Base-by-base conservation (phyloP, 2,797 vertebrate species). In the Enteromius unitaeniatus region DNA sequence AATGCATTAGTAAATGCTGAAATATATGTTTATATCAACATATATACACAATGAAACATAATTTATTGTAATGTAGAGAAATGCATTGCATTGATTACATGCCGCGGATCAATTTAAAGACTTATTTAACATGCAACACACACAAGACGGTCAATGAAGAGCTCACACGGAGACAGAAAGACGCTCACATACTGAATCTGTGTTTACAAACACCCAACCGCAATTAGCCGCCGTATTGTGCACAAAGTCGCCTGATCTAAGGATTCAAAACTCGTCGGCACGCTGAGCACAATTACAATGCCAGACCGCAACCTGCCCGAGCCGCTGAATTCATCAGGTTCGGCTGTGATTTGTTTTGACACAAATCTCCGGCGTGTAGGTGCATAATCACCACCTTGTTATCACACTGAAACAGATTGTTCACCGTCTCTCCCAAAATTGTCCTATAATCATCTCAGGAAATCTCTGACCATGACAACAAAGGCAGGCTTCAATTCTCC, bases 391-490 rank as follows among this genome's bases (percentile, higher is more conserved):
- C 45, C 40, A 40, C 17, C 78, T 80, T 74, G 28, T 80, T 85
- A 85, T 85, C 83, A 45, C 47, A 3, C 60, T 26, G 9, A 58
- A 79, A 85, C 78, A 85, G 55, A 84, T 34, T 77, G 81, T n/a
- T 77, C 81, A 0, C 17, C 42, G 58, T 23, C 58, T 64, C 64
- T 23, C 31, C 34, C 17, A 67, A 73, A 79, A 68, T 58, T 76
- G 73, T 78, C 74, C 82, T 83, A 23, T 77, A 78, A 83, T 83
- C 74, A 83, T 83, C 82, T 58, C 49, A 58, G 73, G 49, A 76
- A 77, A 83, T 77, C 81, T 77, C 82, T 77, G 73, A 82, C 58
- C 31, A 21, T 75, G 70, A 75, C 45, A 75, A 77, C 47, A 77
- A 68, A 78, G 73, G 28, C 55, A 65, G 23, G 58, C 28, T 13